Conservation (phyloP, 2,113 vertebrate species). For the Odocoileus virginianus region DNA sequence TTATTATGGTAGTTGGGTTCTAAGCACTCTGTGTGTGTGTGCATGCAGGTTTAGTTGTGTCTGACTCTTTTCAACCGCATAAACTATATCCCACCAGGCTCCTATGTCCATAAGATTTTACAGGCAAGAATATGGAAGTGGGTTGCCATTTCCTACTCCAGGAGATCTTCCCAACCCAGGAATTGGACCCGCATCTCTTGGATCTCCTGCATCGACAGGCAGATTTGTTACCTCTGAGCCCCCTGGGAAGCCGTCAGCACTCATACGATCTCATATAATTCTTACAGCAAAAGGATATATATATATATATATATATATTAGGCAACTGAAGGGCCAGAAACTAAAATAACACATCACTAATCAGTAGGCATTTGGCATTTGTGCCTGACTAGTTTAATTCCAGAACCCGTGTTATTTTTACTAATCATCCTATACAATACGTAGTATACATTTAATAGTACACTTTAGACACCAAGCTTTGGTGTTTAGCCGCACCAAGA, state of each 20-base stretch:
- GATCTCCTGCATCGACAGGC: not conserved
- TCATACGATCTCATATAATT: not conserved
- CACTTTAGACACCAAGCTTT: not conserved
- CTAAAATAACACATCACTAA: not conserved
- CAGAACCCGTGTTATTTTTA: not conserved
- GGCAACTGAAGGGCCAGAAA: not conserved
- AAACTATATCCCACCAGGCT: not conserved
- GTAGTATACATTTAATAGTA: not conserved
- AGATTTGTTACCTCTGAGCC: not conserved
- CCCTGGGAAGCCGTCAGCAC: not conserved
- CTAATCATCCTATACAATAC: no score
- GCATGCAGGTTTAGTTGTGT: not conserved
- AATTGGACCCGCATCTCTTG: not conserved
- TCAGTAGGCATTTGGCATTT: not conserved
- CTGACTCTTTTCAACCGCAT: not conserved
- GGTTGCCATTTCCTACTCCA: not conserved
- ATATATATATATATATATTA: not conserved
- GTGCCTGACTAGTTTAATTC: not conserved
- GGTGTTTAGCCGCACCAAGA: not conserved
- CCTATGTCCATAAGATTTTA: not conserved
- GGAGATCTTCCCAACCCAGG: not conserved
- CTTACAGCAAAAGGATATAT: not conserved
- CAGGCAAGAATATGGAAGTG: not conserved
- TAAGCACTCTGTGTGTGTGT: not conserved
- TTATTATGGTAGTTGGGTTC: not conserved